Evolutionary conservation across 2,888 invertebrate species (phyloP).

Genomic region (Andrena hattorfiana): DNA sequence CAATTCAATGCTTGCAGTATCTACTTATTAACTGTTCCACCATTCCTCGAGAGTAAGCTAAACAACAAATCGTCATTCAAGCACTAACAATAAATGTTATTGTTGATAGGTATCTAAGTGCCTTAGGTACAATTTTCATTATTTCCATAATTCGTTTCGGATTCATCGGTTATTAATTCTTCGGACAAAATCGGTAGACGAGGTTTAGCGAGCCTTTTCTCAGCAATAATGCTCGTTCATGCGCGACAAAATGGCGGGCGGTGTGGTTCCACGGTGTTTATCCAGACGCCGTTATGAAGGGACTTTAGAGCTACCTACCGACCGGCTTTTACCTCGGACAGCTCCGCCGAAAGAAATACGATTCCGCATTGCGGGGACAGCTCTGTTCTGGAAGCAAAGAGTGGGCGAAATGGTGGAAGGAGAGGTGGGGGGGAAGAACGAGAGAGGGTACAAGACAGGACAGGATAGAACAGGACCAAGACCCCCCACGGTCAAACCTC

Average conservation of each 20-base stretch:
- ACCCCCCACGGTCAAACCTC: conserved; percentile 83
- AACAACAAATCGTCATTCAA: no score
- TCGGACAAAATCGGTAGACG: background rate
- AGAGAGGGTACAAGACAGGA: conserved; percentile 70
- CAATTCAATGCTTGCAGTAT: no score
- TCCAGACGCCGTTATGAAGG: conserved; percentile 60
- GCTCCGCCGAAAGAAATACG: conserved; percentile 79
- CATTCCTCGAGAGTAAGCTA: no score
- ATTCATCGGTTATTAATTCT: background rate
- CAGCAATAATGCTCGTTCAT: conserved; percentile 41
- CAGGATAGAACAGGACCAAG: conserved; percentile 78
- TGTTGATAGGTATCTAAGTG: no score
- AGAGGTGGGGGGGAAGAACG: conserved; percentile 65
- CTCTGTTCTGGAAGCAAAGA: conserved; percentile 66
- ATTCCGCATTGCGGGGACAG: conserved; percentile 79
- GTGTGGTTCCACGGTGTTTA: conserved; percentile 38
- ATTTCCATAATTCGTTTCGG: background rate
- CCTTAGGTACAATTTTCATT: background rate
- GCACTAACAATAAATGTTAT: no score
- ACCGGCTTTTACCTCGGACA: conserved; percentile 55
- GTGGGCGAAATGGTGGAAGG: conserved; percentile 63
- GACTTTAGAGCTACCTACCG: conserved; percentile 69
- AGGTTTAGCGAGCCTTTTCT: conserved; percentile 3
- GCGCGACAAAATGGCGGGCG: conserved; percentile 59
- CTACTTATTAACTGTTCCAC: no score